A percentile compares a stretch with the other conserved stretches of the same genome.
These are phyloP conservation scores for Cynopterus sphinx DNA, from an alignment of 2,797 vertebrate species.

Conservation along the genomic window DNA sequence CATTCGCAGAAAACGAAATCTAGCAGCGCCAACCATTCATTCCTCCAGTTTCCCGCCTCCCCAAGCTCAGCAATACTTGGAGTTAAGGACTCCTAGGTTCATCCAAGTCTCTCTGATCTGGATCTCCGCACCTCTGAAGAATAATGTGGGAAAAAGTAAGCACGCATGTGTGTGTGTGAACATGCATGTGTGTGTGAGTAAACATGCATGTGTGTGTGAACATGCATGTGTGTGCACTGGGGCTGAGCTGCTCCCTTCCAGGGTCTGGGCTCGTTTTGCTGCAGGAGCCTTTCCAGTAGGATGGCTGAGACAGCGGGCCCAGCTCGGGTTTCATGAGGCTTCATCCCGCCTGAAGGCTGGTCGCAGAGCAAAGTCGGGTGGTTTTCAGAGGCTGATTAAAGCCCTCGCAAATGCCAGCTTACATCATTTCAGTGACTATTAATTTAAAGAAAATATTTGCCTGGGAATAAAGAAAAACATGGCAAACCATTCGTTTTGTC, in stretches of 20 bases:
- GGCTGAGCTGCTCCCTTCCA: neutral
- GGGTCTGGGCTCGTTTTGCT: neutral
- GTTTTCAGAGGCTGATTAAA: slow-evolving; percentile 89
- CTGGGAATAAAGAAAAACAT: slow-evolving; percentile 82
- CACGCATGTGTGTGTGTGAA: too few species aligned
- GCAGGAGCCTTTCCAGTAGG: slow-evolving; percentile 69
- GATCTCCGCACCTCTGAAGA: neutral
- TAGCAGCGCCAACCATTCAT: neutral
- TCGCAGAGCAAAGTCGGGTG: slow-evolving; percentile 81
- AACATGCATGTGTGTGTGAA: rapidly evolving
- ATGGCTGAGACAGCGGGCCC: slow-evolving; percentile 67
- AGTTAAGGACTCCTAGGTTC: slow-evolving; percentile 82
- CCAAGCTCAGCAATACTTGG: slow-evolving; percentile 72
- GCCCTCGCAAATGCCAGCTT: slow-evolving; percentile 86
- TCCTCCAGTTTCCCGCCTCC: neutral
- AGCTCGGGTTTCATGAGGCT: slow-evolving; percentile 73
- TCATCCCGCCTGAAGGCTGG: slow-evolving; percentile 80
- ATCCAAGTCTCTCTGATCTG: slow-evolving; percentile 72
- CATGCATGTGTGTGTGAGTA: too few species aligned
- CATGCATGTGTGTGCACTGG: rapidly evolving
- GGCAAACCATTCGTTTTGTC: slow-evolving; percentile 82
- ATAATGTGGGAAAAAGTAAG: neutral
- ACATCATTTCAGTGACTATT: slow-evolving; percentile 89
- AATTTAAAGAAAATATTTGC: slow-evolving; percentile 92
- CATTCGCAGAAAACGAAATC: neutral